Percentiles rank a stretch among this genome's conserved stretches.
Conservation (phyloP, 2,797 vertebrate genomes). For the Lithobates sylvaticus region DNA sequence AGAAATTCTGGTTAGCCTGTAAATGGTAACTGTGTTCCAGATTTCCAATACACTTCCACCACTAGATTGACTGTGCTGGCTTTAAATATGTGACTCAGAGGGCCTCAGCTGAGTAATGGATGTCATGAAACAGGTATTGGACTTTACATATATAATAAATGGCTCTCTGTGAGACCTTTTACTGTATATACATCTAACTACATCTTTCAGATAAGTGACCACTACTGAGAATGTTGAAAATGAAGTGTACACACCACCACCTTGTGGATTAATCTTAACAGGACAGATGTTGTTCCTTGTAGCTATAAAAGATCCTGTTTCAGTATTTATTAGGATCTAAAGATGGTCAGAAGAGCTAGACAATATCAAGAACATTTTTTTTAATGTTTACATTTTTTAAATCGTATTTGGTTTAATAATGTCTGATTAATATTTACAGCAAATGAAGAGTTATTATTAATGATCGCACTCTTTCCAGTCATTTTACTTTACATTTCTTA, state of each 20-base stretch:
- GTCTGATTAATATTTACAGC: neutral
- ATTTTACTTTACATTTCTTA: conserved; percentile 7
- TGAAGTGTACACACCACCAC: conserved; percentile 85
- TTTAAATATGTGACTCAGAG: conserved; percentile 35
- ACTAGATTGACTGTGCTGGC: neutral
- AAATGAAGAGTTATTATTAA: neutral
- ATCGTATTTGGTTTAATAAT: neutral
- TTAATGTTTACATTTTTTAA: neutral
- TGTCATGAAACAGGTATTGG: conserved; percentile 41
- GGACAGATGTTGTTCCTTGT: conserved; percentile 64
- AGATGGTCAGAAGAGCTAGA: neutral
- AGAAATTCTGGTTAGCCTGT: neutral
- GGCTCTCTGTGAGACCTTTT: conserved; percentile 49
- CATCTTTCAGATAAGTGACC: conserved; percentile 59
- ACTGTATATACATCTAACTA: conserved; percentile 46
- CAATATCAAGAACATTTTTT: neutral
- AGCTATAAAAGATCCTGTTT: conserved; percentile 18
- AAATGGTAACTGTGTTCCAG: neutral
- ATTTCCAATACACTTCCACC: neutral
- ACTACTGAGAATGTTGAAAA: conserved; percentile 54
- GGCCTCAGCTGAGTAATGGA: conserved; percentile 42
- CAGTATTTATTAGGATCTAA: conserved; percentile 21
- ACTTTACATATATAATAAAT: conserved; percentile 59
- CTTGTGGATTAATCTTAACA: conserved; percentile 80
- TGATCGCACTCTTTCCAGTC: neutral